These are phyloP conservation scores for Epinephelus malabaricus DNA, from an alignment of 2,797 vertebrate genomes.

Conservation along the genomic window DNA sequence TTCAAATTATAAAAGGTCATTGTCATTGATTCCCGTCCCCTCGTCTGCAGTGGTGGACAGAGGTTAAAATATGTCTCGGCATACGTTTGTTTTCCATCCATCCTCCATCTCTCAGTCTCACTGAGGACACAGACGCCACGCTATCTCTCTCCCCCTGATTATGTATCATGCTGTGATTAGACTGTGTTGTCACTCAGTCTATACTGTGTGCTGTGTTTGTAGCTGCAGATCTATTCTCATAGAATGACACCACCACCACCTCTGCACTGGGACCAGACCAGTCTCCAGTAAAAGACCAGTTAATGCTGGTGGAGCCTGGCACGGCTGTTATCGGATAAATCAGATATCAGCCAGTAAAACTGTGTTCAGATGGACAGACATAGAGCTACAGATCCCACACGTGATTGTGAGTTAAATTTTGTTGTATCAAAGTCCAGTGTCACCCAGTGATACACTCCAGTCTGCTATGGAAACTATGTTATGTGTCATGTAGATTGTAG, in stretches of 20 bases:
- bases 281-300: slow-evolving; percentile 37
- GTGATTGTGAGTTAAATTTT: background rate
- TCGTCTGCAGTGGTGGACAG: background rate
- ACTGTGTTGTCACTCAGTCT: slow-evolving; percentile 23
- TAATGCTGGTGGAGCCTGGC: slow-evolving; percentile 38
- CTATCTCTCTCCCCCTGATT: slow-evolving; percentile 31
- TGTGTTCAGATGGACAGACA: background rate
- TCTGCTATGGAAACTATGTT: too few species aligned
- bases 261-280: slow-evolving; percentile 43
- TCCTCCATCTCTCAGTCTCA: slow-evolving; percentile 1
- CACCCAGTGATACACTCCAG: too few species aligned
- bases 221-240: slow-evolving; percentile 22
- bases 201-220: background rate
- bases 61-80: slow-evolving; percentile 7
- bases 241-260: slow-evolving; percentile 33
- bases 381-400: background rate
- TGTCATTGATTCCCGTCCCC: background rate
- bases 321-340: background rate
- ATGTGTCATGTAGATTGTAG: too few species aligned
- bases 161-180: slow-evolving; percentile 23
- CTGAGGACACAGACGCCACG: background rate
- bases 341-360: background rate
- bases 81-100: background rate
- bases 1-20: background rate
- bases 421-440: too few species aligned